Evolutionary conservation across 2,113 vertebrate genomes (phyloP).

Genomic region (Apaloderma vittatum): DNA sequence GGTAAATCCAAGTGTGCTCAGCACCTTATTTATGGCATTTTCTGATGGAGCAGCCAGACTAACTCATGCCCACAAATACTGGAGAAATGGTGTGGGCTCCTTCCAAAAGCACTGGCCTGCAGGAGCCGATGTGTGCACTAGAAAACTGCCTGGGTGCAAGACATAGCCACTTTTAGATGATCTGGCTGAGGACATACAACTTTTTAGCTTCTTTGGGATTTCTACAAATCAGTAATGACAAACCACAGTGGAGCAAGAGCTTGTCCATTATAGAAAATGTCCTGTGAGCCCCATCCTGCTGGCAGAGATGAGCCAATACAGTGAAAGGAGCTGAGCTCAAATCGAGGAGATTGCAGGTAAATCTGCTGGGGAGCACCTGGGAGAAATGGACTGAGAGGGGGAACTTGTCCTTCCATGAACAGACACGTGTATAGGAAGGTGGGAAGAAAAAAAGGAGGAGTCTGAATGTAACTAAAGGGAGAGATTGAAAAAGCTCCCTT

Average conservation of each 20-base stretch:
- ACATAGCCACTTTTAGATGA: not conserved
- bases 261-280: not conserved
- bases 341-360: not conserved
- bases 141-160: fast-evolving
- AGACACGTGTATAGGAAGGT: not conserved
- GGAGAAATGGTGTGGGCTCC: not conserved
- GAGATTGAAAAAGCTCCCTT: not conserved
- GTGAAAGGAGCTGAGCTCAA: not conserved
- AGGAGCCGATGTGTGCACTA: not conserved
- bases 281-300: not conserved
- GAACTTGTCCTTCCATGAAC: not conserved
- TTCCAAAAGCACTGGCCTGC: not conserved
- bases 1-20: not conserved
- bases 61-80: not conserved
- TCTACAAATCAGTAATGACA: not conserved
- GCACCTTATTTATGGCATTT: not conserved
- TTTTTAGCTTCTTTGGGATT: not conserved
- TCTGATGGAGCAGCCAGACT: not conserved
- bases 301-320: not conserved
- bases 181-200: not conserved
- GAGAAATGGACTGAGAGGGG: not conserved
- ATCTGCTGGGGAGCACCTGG: not conserved
- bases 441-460: not conserved
- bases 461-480: not conserved
- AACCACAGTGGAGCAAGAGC: not conserved